Percentiles rank a stretch among this genome's conserved stretches.
Conservation (phyloP, 35 echinoderm and acorn worm genomes). For the Diadema setosum region DNA sequence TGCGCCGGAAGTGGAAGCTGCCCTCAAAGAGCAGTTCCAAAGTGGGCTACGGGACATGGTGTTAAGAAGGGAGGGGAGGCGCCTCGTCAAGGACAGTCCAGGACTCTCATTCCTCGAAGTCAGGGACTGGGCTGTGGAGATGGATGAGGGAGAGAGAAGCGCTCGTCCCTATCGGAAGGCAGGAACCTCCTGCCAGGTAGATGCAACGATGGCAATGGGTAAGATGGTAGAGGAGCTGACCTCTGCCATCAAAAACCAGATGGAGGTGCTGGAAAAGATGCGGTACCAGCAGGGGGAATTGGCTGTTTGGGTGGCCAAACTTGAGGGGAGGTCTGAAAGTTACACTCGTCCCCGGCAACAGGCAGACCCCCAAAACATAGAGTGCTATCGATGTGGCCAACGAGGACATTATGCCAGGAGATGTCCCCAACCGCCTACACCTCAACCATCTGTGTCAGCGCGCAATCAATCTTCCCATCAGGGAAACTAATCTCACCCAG, state of each 20-base stretch:
- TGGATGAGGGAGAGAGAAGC: background rate
- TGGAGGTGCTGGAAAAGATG: background rate
- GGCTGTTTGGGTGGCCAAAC: background rate
- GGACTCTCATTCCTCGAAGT: constrained; percentile 11
- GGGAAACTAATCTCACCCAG: constrained; percentile 19
- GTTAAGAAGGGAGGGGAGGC: constrained; percentile 7
- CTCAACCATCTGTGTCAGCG: background rate
- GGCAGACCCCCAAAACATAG: background rate
- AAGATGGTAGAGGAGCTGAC: constrained; percentile 27
- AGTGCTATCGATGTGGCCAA: background rate
- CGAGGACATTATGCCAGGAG: background rate
- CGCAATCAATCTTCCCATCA: background rate
- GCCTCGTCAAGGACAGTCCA: background rate
- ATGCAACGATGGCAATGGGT: background rate
- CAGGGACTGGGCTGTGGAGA: constrained; percentile 23
- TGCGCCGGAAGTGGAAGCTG: background rate
- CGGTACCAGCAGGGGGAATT: background rate
- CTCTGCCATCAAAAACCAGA: constrained; percentile 29
- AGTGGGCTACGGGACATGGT: constrained; percentile 15
- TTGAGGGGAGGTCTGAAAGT: background rate
- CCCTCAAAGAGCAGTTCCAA: constrained; percentile 26
- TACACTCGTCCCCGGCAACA: background rate
- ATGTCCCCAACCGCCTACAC: background rate
- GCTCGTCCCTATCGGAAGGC: background rate
- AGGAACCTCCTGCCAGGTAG: background rate